phyloP scores from a whole-genome alignment of 2,113 vertebrate genomes.

The Gavialis gangeticus region DNA sequence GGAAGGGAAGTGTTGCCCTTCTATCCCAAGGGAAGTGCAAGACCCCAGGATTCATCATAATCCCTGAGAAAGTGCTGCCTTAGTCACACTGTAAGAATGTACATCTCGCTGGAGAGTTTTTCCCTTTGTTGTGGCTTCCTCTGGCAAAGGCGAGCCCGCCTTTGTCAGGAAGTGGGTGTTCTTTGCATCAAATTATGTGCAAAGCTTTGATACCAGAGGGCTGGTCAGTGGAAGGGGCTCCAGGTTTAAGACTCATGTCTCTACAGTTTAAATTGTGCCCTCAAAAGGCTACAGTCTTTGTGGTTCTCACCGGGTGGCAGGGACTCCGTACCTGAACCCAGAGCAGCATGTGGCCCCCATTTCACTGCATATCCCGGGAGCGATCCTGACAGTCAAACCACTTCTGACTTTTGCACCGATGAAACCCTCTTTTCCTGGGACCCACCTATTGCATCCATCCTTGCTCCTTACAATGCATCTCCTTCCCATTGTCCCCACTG shows the following conservation, averaged over 20 bases:
- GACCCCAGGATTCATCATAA: background rate
- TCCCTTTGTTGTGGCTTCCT: background rate
- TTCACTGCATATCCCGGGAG: background rate
- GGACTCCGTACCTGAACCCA: background rate
- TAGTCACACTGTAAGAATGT: background rate
- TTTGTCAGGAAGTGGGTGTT: background rate
- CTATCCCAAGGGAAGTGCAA: background rate
- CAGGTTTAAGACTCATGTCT: background rate
- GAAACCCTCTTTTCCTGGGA: background rate
- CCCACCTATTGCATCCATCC: background rate
- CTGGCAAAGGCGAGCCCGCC: background rate
- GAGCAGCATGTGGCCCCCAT: background rate
- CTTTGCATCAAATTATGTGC: background rate
- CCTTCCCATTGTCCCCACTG: background rate
- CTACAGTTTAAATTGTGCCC: background rate
- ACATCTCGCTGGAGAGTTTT: background rate
- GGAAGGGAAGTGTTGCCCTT: background rate
- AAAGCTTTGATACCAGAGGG: background rate
- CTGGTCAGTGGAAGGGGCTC: background rate
- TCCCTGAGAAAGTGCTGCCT: background rate
- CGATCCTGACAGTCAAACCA: background rate
- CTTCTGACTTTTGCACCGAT: background rate
- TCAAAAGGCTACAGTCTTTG: background rate
- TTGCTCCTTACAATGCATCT: background rate
- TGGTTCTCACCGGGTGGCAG: background rate